Percentiles rank a stretch among this genome's conserved stretches.
Evolutionary conservation across 2,888 invertebrate species (phyloP).

Genomic region (Nematopogon swammerdamellus): DNA sequence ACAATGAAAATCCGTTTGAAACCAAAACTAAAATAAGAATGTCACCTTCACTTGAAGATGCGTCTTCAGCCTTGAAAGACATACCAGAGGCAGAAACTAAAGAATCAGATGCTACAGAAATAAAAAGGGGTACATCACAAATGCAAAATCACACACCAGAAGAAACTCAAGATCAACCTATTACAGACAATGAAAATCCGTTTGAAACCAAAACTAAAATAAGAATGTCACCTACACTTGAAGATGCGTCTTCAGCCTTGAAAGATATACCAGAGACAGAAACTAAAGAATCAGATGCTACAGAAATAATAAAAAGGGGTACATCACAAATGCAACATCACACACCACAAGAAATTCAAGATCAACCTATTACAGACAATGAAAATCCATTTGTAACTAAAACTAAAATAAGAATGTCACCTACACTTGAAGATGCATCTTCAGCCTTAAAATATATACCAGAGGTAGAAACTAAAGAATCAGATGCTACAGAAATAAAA

Average conservation of each 20-base stretch:
- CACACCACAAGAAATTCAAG: too few species aligned
- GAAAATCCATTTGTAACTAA: slow-evolving; percentile 39
- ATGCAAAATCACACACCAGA: too few species aligned
- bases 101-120: too few species aligned
- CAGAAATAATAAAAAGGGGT: too few species aligned
- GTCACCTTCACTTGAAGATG: slow-evolving; percentile 17
- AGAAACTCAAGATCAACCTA: neutral
- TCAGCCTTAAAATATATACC: slow-evolving; percentile 9
- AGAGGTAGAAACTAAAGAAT: too few species aligned
- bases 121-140: too few species aligned
- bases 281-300: too few species aligned
- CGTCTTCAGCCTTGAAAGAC: too few species aligned
- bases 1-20: slow-evolving; percentile 13
- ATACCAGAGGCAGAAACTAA: too few species aligned
- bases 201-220: slow-evolving; percentile 39
- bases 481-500: too few species aligned
- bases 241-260: slow-evolving; percentile 11
- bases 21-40: slow-evolving; percentile 13
- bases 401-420: slow-evolving; percentile 31
- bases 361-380: slow-evolving; percentile 17
- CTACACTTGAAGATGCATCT: slow-evolving; percentile 18
- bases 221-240: slow-evolving; percentile 26
- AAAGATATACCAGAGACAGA: too few species aligned
- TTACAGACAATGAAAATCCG: slow-evolving; percentile 9
- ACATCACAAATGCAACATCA: too few species aligned